Percentiles rank a stretch among this genome's conserved stretches.
Evolutionary conservation across 2,113 vertebrate species (phyloP).

Genomic region (Myxocyprinus asiaticus): DNA sequence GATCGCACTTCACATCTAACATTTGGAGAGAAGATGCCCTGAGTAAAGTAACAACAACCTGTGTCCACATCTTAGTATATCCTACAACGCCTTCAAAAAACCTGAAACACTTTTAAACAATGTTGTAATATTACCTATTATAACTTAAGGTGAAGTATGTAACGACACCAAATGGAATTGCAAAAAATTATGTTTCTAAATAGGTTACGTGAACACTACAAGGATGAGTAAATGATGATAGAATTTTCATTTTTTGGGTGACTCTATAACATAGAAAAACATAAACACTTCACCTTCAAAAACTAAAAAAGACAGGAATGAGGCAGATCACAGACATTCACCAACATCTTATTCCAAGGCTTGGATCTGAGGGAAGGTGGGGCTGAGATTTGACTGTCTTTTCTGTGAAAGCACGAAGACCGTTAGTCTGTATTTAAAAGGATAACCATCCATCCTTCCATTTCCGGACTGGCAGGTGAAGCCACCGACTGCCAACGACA

Average conservation of each 20-base stretch:
- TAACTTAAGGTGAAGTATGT: no score
- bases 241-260: background rate
- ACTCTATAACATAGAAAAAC: background rate
- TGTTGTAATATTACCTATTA: no score
- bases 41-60: slow-evolving; percentile 27
- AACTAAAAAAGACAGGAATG: slow-evolving; percentile 34
- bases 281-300: background rate
- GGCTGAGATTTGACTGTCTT: background rate
- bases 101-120: no score
- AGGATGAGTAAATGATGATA: no score
- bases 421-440: slow-evolving; percentile 8
- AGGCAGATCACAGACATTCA: background rate
- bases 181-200: no score
- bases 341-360: slow-evolving; percentile 1
- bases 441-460: slow-evolving; percentile 22
- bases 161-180: no score
- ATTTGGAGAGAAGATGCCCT: slow-evolving; percentile 27
- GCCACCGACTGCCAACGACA: slow-evolving; percentile 27
- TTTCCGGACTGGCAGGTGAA: slow-evolving; percentile 35
- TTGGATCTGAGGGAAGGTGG: background rate
- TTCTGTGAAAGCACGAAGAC: slow-evolving; percentile 14
- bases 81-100: background rate
- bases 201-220: background rate
- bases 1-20: background rate
- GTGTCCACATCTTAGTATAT: background rate